These are phyloP conservation scores for Ondatra zibethicus DNA, from an alignment of 2,113 vertebrate genomes.

Conservation along the genomic window DNA sequence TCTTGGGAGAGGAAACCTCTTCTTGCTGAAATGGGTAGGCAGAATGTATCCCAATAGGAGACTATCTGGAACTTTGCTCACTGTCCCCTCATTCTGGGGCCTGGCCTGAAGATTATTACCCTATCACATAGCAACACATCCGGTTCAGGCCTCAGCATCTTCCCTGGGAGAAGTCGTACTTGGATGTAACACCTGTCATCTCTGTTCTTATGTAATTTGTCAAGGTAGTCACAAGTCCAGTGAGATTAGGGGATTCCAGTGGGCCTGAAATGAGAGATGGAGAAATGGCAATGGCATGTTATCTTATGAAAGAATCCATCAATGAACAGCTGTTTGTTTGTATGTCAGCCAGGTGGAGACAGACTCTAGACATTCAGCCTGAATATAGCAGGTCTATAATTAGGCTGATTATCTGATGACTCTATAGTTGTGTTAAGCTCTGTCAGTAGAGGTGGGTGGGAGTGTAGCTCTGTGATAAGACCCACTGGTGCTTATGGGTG, in stretches of 20 bases:
- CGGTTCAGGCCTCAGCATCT: accelerated
- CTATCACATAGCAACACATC: accelerated
- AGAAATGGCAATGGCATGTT: not conserved
- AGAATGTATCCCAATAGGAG: not conserved
- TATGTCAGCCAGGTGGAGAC: not conserved
- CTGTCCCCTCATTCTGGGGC: accelerated
- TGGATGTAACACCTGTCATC: not conserved
- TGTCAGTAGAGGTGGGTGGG: not conserved
- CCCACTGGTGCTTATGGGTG: accelerated
- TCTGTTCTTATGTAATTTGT: not conserved
- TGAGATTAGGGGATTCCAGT: accelerated
- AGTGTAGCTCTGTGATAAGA: too few species aligned
- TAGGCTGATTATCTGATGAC: not conserved
- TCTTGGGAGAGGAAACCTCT: not conserved
- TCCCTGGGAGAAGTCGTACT: not conserved
- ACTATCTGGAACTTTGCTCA: accelerated
- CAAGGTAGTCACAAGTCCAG: not conserved
- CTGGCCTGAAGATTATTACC: too few species aligned
- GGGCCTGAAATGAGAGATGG: not conserved
- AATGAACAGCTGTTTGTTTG: not conserved
- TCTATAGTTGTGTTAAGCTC: not conserved
- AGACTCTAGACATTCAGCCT: not conserved
- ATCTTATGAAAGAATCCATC: not conserved
- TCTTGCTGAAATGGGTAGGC: not conserved
- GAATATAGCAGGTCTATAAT: not conserved